Base-by-base conservation (phyloP, 2,888 invertebrate species). In the Aphidoletes aphidimyza region DNA sequence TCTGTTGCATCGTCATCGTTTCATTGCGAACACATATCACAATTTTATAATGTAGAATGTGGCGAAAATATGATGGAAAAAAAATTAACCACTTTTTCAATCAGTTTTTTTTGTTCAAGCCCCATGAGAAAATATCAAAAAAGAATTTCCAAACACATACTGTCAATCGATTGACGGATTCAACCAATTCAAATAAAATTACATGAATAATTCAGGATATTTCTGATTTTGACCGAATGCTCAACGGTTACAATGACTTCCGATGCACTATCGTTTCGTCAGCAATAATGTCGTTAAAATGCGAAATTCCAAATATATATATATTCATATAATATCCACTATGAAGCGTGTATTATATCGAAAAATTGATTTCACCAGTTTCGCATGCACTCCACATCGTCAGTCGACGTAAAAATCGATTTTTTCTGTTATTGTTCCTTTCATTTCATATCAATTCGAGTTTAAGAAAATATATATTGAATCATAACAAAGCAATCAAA, bases 381-480 rank as follows among this genome's bases (percentile, higher is more conserved):
- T 6, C 54, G 8, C 54, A 54, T 22, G 54, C 49, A 47, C 9
- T 19, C 47, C 6, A 11, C 47, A 47, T 19, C 17, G 11, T 6
- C 22, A 22, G 22, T 11, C 54, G 54, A 54, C 54, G 14, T 26
- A 54, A 54, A 26, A 54, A 54, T 54, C 54, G 54, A 54, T 54
- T 54, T 54, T 54, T 17, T 26, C 54, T 26, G n/a, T n/a, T n/a
- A n/a, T n/a, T n/a, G n/a, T n/a, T n/a, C n/a, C n/a, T n/a, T n/a
- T 49, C 49, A 22, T 78, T 78, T 78, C 47, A 47, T 47, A 47
- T n/a, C 78, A 36, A 78, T 78, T 78, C 36, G 17, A 11, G 36
- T 78, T 78, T 78, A 14, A 78, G 78, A 78, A 78, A 78, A 78
- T 36, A 17, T 42, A 42, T 22, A 59, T 59, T 59, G 30, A 59